Evolutionary conservation across 2,888 invertebrate genomes (phyloP).

Genomic region (Thelaira solivaga): DNA sequence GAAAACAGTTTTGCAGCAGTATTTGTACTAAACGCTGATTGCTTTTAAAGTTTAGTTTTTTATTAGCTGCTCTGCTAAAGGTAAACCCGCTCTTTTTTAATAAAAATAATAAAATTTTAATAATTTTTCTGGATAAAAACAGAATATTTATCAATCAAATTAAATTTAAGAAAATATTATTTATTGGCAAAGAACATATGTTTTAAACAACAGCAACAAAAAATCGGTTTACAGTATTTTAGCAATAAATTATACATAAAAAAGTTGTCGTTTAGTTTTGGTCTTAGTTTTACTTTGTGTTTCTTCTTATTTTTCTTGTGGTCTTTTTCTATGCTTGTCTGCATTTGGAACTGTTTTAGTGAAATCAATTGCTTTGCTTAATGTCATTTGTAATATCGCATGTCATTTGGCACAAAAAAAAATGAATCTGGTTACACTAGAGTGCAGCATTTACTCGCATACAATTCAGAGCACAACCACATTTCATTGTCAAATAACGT

Average conservation of each 20-base stretch:
- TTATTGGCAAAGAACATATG: no score
- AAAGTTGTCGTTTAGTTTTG: background rate
- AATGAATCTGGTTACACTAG: no score
- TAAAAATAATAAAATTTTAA: no score
- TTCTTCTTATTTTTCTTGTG: background rate
- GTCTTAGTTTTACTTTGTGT: background rate
- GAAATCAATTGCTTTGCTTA: constrained; percentile 51
- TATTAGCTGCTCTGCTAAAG: no score
- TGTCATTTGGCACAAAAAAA: constrained; percentile 28
- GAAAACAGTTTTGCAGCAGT: no score
- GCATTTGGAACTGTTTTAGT: constrained; percentile 1
- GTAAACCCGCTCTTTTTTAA: no score
- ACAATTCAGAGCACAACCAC: constrained; percentile 4
- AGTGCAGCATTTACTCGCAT: background rate
- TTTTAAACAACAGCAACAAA: background rate
- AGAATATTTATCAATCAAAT: no score
- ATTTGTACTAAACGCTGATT: no score
- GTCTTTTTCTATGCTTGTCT: background rate
- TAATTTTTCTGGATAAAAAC: no score
- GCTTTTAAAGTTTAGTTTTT: no score
- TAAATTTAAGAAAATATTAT: no score
- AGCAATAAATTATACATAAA: constrained; percentile 15
- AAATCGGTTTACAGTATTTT: no score
- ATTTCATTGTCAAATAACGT: constrained; percentile 30
- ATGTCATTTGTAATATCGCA: constrained; percentile 42